Conservation (phyloP, 2,113 vertebrate genomes). For the Bubo scandiacus region DNA sequence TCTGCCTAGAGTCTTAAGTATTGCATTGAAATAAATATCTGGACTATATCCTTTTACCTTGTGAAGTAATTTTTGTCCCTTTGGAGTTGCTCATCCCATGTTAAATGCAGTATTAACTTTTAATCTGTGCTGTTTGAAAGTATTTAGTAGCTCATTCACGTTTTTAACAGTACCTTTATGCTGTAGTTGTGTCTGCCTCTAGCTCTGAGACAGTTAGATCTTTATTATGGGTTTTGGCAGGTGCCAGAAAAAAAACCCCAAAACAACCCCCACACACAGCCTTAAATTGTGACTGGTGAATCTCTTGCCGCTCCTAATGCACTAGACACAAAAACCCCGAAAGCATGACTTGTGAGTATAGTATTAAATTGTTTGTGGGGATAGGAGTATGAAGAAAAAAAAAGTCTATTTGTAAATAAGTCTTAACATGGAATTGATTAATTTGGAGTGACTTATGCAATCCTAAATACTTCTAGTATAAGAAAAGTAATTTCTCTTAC, state of each 20-base stretch:
- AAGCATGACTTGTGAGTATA: not conserved
- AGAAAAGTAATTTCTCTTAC: not conserved
- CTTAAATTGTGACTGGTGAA: not conserved
- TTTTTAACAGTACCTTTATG: not conserved
- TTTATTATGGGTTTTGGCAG: not conserved
- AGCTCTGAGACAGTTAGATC: not conserved
- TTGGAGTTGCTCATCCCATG: not conserved
- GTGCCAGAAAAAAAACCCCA: not conserved
- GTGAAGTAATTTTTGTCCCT: not conserved
- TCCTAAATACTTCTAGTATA: not conserved
- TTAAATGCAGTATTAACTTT: not conserved
- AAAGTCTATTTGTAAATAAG: not conserved
- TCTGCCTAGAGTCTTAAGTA: not conserved
- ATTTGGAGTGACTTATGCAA: not conserved
- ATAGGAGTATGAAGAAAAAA: not conserved
- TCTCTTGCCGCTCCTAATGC: not conserved
- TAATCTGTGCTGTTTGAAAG: not conserved
- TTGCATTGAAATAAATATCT: conserved; percentile 10
- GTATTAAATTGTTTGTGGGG: not conserved
- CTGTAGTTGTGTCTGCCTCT: not conserved
- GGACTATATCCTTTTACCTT: not conserved
- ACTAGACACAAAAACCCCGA: not conserved
- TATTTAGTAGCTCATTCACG: not conserved
- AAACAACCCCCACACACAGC: not conserved
- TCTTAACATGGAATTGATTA: not conserved